Evolutionary conservation across 2,797 vertebrate species (phyloP), one percentile per base, ranked within the genome.

Genomic region (Aphelocoma californica): DNA sequence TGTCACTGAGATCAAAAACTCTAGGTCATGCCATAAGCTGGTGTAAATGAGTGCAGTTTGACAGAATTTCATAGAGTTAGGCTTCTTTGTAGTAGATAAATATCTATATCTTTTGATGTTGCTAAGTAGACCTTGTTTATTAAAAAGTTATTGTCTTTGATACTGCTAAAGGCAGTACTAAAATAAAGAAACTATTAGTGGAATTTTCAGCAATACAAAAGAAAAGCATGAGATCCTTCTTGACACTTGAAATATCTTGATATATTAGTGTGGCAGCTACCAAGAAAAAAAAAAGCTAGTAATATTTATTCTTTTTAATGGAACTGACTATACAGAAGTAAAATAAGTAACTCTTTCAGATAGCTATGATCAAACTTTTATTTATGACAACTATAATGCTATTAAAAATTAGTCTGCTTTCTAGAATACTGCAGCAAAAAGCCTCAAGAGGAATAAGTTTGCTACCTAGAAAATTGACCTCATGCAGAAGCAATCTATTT

Each of bases 101-200:
- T 32, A 62, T 54, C 15, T 67, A 8, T 53, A 62, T 31, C 2
- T 36, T 91, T 64, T 62, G 25, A 71, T 83, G 23, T 38, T 71
- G 4, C 3, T 71, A 65, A 78, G 10, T 38, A 74, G 14, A 53
- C 4, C 5, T 3, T 53, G 7, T 77, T 89, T 86, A 65, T 54
- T 48, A 20, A 81, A 86, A 73, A 81, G 7, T 3, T 62, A 32
- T 14, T 67, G 5, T 42, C 18, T 74, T 81, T 77, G 14, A 28
- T 88, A 81, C 18, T 29, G 9, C 64, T 93, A 79, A 86, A 81
- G 66, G 50, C 12, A 92, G 24, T 66, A 58, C 91, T 79, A 62
- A 93, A 94, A 48, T 74, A 92, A 92, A 93, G 85, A 80, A 92
- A 71, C 4, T 44, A 69, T 81, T 74, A 92, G 24, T 51, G 24